A percentile compares a stretch with the other conserved stretches of the same genome.
These are phyloP conservation scores for Papilio machaon DNA, from an alignment of 1,140 invertebrate species.

Conservation along the genomic window DNA sequence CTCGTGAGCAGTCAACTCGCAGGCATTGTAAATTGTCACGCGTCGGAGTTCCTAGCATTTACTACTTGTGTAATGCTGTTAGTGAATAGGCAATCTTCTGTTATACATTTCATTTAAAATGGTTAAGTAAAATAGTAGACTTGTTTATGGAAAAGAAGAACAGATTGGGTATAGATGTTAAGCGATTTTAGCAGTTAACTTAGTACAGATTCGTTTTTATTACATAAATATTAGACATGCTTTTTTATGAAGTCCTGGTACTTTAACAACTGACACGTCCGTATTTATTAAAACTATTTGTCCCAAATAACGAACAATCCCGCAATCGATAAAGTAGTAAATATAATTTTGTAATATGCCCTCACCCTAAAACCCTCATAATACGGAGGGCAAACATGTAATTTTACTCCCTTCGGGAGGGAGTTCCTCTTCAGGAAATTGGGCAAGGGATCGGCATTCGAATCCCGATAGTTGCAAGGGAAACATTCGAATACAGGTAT, in stretches of 20 bases:
- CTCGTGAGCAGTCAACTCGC: not conserved
- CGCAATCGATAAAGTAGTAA: slow-evolving; percentile 26
- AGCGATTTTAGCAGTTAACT: too few species aligned
- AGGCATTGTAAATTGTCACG: not conserved
- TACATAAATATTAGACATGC: not conserved
- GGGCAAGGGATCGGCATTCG: slow-evolving; percentile 23
- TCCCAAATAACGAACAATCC: not conserved
- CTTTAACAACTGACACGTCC: too few species aligned
- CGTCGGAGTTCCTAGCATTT: not conserved
- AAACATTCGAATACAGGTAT: slow-evolving; percentile 4
- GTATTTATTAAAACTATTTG: not conserved
- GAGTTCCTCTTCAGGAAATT: slow-evolving; percentile 34
- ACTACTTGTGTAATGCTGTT: slow-evolving; percentile 64
- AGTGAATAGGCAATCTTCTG: slow-evolving; percentile 67
- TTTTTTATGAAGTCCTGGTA: not conserved
- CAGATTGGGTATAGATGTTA: too few species aligned
- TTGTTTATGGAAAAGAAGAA: too few species aligned
- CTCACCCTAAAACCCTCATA: slow-evolving; percentile 15
- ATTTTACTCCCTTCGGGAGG: slow-evolving; percentile 32
- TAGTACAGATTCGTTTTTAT: not conserved
- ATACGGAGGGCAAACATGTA: slow-evolving; percentile 38
- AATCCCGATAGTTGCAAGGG: slow-evolving; percentile 10
- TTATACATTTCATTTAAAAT: slow-evolving; percentile 68
- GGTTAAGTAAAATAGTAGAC: too few species aligned
- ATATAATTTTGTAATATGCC: slow-evolving; percentile 31